Percentiles rank a stretch among this genome's conserved stretches.
Evolutionary conservation across 2,888 invertebrate species (phyloP).

Genomic region (Drosophila koepferae): DNA sequence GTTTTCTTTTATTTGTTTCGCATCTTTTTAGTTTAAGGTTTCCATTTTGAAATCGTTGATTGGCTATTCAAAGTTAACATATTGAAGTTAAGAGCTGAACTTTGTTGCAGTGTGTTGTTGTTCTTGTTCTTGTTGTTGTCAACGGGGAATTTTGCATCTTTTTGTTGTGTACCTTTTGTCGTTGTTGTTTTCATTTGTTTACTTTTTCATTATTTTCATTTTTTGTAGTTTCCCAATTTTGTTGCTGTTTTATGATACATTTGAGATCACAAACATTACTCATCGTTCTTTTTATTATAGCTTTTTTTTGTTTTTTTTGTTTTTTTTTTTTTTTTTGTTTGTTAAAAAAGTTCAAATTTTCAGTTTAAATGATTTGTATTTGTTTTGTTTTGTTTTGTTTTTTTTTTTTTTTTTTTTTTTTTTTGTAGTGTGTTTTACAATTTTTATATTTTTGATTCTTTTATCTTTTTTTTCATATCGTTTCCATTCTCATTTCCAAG

Average conservation of each 20-base stretch:
- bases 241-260: conserved; percentile 79
- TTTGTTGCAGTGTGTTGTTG: conserved; percentile 34
- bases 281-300: conserved; percentile 40
- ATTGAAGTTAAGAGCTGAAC: conserved; percentile 62
- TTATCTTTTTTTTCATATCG: conserved; percentile 35
- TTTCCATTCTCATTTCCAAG: conserved; percentile 45
- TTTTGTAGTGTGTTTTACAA: conserved; percentile 58
- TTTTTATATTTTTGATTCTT: conserved; percentile 55
- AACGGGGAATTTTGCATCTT: conserved; percentile 77
- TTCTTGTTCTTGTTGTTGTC: conserved; percentile 45
- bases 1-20: conserved; percentile 18
- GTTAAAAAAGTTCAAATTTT: conserved; percentile 73
- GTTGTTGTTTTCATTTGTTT: conserved; percentile 52
- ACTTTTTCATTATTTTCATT: conserved; percentile 35
- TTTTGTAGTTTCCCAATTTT: conserved; percentile 69
- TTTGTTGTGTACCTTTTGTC: conserved; percentile 46
- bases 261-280: conserved; percentile 84
- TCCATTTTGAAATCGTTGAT: conserved; percentile 44
- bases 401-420: conserved; percentile 44
- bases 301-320: conserved; percentile 43
- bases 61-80: conserved; percentile 67
- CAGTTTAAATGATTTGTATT: conserved; percentile 64
- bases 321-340: conserved; percentile 50
- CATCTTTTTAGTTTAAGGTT: conserved; percentile 26
- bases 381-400: too few relatives aligned